Percentiles rank a stretch among this genome's conserved stretches.
Evolutionary conservation across 2,797 vertebrate genomes (phyloP).

Genomic region (Carduelis carduelis): DNA sequence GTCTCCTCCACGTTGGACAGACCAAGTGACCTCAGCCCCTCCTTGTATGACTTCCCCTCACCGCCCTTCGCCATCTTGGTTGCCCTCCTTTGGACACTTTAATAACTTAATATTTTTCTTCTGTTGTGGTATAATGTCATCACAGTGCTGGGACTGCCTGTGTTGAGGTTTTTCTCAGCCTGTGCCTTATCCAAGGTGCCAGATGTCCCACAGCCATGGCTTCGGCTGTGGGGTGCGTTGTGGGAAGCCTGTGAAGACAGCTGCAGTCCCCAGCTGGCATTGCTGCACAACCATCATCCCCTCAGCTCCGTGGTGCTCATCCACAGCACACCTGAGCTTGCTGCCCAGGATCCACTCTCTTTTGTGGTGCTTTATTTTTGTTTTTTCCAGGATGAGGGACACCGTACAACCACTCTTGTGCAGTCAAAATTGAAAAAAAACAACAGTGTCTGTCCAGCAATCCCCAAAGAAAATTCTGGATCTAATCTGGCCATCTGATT

Average conservation of each 20-base stretch:
- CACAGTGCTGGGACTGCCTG: fast-evolving
- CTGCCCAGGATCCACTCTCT: neutral
- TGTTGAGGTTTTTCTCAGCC: fast-evolving
- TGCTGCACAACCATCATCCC: fast-evolving
- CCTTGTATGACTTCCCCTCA: neutral
- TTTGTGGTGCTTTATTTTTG: neutral
- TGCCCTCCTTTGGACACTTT: neutral
- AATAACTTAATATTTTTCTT: neutral
- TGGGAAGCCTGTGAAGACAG: fast-evolving
- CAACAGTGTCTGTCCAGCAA: neutral
- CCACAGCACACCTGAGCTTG: neutral
- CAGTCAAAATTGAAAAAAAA: neutral
- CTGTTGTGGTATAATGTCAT: neutral
- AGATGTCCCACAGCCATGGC: fast-evolving
- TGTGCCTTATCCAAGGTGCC: fast-evolving
- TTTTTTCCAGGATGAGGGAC: neutral
- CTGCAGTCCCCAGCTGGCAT: fast-evolving
- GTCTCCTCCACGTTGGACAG: neutral
- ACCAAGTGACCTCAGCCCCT: neutral
- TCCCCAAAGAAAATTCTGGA: neutral
- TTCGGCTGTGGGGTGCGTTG: fast-evolving
- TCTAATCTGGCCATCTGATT: neutral
- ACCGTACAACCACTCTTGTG: neutral
- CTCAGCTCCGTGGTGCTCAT: fast-evolving
- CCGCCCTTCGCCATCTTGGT: fast-evolving